Conservation (phyloP, 1,140 invertebrate genomes). For the Macrobrachium rosenbergii region DNA sequence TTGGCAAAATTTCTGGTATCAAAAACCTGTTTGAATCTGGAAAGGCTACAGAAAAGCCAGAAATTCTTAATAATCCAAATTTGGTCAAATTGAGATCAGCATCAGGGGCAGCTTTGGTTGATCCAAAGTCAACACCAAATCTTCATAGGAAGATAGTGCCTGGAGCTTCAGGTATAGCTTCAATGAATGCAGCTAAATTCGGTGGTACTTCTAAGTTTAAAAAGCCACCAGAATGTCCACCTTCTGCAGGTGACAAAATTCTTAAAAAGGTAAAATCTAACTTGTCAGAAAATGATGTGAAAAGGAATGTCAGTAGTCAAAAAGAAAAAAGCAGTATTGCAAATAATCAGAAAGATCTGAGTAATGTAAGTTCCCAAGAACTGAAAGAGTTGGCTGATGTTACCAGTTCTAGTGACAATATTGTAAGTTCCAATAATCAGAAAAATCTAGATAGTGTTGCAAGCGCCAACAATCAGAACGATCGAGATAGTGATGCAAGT, state of each 20-base stretch:
- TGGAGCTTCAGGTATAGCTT: conserved; percentile 48
- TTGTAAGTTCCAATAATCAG: background rate
- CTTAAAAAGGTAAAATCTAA: conserved; percentile 14
- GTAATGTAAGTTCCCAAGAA: background rate
- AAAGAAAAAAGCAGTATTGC: conserved; percentile 21
- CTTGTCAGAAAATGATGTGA: too few species aligned
- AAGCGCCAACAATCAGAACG: too few species aligned
- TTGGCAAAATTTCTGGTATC: conserved; percentile 53
- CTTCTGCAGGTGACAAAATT: background rate
- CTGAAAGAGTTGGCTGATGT: background rate
- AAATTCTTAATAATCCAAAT: conserved; percentile 19
- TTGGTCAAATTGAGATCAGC: conserved; percentile 39
- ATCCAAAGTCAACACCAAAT: conserved; percentile 1
- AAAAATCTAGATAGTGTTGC: too few species aligned
- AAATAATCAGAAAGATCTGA: conserved; percentile 6
- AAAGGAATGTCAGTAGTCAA: too few species aligned
- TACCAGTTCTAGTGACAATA: background rate
- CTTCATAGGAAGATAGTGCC: background rate
- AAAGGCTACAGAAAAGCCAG: conserved; percentile 20
- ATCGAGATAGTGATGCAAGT: too few species aligned
- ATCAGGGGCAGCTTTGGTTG: conserved; percentile 41
- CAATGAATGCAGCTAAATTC: conserved; percentile 59
- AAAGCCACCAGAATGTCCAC: conserved; percentile 4
- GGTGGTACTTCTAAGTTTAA: conserved; percentile 55
- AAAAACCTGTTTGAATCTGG: conserved; percentile 58